Percentiles rank a stretch among this genome's conserved stretches.
These are phyloP conservation scores for Fringilla coelebs DNA, from an alignment of 2,797 vertebrate species.

Conservation along the genomic window DNA sequence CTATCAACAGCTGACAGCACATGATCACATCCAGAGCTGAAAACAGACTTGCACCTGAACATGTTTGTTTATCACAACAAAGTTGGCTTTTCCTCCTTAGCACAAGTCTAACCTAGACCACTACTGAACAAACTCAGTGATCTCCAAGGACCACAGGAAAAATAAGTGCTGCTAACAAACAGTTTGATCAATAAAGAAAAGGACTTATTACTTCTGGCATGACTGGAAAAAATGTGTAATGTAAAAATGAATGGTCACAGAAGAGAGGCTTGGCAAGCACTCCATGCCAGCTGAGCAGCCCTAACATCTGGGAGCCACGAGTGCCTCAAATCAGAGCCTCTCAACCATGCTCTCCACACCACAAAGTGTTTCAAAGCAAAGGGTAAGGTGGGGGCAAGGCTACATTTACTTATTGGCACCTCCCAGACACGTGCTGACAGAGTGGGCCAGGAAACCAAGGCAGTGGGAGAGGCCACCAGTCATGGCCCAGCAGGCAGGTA, in stretches of 20 bases:
- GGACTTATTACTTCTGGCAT: neutral
- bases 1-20: neutral
- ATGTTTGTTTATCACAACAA: neutral
- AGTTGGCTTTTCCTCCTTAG: neutral
- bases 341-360: neutral
- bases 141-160: neutral
- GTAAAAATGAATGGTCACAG: constrained; percentile 33
- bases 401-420: neutral
- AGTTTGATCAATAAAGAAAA: neutral
- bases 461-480: neutral
- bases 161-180: neutral
- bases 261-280: neutral
- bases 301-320: constrained; percentile 37
- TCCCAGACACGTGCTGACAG: neutral
- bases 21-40: neutral
- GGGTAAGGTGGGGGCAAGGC: neutral
- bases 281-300: neutral
- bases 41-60: neutral
- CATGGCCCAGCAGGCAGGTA: neutral
- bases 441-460: neutral
- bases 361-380: neutral
- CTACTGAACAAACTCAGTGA: neutral
- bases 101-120: neutral
- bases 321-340: neutral
- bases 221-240: neutral